Base-by-base conservation (phyloP, 2,888 invertebrate species). In the Epinotia brunnichana region DNA sequence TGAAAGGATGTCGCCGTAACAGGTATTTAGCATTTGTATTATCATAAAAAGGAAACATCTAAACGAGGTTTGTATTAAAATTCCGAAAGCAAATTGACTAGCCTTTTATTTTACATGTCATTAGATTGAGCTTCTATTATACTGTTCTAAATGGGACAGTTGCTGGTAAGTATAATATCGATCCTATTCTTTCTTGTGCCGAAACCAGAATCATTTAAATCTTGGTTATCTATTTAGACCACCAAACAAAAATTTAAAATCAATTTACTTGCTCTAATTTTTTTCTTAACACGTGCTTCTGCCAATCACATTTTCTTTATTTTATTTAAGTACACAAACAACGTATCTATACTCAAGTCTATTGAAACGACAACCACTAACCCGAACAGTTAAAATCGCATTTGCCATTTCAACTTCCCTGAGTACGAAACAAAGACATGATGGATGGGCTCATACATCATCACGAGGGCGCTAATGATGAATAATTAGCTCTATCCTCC, bases 401-500 rank as follows among this genome's bases (percentile, higher is more conserved):
- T 53, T 60, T 51, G 51, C 69, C 57, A 64, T 64, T 66, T 66
- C 39, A 56, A 66, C 54, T 66, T 39, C 60, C 39, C 11, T 75
- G 75, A 74, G 74, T 71, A 67, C 76, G 72, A 76, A 81, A 85
- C 85, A 85, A 85, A 84, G 82, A 66, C 74, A 70, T 86, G 87
- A 87, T 86, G 82, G 83, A 87, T 86, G 80, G 79, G 74, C 79
- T 78, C 78, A 85, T 85, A 83, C 84, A 86, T 87, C 86, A 85
- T 83, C 80, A 77, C 80, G 84, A 56, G 81, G 80, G 81, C 77
- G 78, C 85, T 87, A 88, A 87, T 88, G 87, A 86, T 87, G 87
- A 89, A 87, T 88, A 89, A 89, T 90, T 87, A 87, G 81, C 79
- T 74, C 85, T 85, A 85, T 85, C 54, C 66, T 84, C 82, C 81